phyloP scores from a whole-genome alignment of 2,113 vertebrate genomes.

The Cyanoramphus novaezelandiae region DNA sequence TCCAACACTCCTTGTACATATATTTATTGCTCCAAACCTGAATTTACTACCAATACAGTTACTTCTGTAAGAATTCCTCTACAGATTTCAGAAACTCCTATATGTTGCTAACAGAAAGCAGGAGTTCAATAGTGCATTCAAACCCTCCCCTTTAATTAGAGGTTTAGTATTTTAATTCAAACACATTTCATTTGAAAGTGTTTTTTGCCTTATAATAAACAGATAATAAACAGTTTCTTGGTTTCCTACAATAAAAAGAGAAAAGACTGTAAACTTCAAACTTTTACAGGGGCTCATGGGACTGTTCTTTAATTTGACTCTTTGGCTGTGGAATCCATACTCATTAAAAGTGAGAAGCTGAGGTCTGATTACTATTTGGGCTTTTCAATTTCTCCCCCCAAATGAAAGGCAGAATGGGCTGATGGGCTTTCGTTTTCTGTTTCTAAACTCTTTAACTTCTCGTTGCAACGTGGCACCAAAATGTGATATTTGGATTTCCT shows the following conservation, averaged over 20 bases:
- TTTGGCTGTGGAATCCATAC: constrained; percentile 34
- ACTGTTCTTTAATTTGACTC: constrained; percentile 35
- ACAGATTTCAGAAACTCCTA: not conserved
- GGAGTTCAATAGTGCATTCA: not conserved
- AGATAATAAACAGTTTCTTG: constrained; percentile 61
- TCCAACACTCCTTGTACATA: not conserved
- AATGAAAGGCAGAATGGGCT: not conserved
- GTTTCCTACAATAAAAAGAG: constrained; percentile 49
- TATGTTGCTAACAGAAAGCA: not conserved
- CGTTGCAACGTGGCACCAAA: not conserved
- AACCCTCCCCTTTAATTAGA: not conserved
- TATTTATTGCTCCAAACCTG: not conserved
- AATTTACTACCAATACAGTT: not conserved
- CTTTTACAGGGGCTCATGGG: constrained; percentile 30
- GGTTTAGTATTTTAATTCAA: not conserved
- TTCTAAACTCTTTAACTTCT: not conserved
- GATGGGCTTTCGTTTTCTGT: not conserved
- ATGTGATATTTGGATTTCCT: not conserved
- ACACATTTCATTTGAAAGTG: constrained; percentile 11
- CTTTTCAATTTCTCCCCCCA: not conserved
- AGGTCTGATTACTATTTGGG: not conserved
- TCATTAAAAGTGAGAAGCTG: constrained; percentile 39
- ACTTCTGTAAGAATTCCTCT: not conserved
- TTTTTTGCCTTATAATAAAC: constrained; percentile 45
- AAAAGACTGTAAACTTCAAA: constrained; percentile 13